Percentiles rank a stretch among this genome's conserved stretches.
phyloP scores from a whole-genome alignment of 1,140 invertebrate species.

The Calosoma granatense region DNA sequence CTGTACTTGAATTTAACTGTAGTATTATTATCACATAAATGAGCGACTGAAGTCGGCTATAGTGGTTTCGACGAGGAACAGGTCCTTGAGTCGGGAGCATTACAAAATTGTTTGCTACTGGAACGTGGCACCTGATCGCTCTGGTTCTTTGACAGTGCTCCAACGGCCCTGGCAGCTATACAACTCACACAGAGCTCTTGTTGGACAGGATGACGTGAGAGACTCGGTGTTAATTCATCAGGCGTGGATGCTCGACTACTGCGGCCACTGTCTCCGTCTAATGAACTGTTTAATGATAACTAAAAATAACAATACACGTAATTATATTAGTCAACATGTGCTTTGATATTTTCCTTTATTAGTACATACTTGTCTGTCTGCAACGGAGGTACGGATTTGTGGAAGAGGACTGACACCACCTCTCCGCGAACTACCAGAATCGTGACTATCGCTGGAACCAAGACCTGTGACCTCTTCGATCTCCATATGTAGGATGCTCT shows the following conservation, averaged over 20 bases:
- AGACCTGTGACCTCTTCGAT: conserved; percentile 40
- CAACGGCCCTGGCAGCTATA: conserved; percentile 21
- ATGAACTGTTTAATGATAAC: conserved; percentile 17
- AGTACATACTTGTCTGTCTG: conserved; percentile 24
- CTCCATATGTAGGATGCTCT: conserved; percentile 63
- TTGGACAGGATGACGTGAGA: conserved; percentile 22
- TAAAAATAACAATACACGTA: background rate
- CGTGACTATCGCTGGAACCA: conserved; percentile 20
- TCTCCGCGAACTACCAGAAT: conserved; percentile 20
- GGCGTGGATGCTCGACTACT: conserved; percentile 45
- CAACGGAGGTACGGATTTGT: conserved; percentile 28
- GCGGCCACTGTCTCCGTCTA: conserved; percentile 37
- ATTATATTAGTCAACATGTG: background rate
- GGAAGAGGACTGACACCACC: conserved; percentile 30
- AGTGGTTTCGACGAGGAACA: too few species aligned
- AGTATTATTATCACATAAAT: too few species aligned
- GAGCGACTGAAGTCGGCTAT: too few species aligned
- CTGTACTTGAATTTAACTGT: too few species aligned
- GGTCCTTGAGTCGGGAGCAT: too few species aligned
- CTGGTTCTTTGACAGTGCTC: conserved; percentile 12
- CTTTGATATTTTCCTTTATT: too few species aligned
- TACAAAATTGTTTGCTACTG: too few species aligned
- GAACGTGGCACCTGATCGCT: too few species aligned
- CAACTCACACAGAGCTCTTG: conserved; percentile 24
- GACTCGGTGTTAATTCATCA: conserved; percentile 42